Conservation (phyloP, 2,113 vertebrate species). For the Azemiops feae region DNA sequence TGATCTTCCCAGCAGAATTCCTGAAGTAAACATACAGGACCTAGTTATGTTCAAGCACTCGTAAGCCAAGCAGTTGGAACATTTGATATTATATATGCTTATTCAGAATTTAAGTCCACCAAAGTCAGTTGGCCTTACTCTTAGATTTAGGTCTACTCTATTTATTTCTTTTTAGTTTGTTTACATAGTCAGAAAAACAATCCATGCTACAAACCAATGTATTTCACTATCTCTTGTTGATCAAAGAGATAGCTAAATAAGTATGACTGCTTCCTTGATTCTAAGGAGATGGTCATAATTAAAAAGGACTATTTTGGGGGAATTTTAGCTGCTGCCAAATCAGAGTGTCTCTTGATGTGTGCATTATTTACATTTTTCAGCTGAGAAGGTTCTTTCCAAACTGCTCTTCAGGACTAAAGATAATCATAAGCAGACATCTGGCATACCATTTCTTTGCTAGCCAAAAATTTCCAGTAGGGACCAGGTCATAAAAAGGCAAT, state of each 20-base stretch:
- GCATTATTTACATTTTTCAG: conserved; percentile 38
- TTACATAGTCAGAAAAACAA: rapidly evolving
- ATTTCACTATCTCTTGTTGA: conserved; percentile 10
- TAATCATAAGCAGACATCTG: conserved; percentile 54
- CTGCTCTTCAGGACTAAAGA: conserved; percentile 35
- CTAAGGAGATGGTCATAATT: neutral
- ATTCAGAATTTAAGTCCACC: neutral
- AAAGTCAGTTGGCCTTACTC: neutral
- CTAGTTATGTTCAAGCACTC: neutral
- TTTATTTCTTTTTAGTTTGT: rapidly evolving
- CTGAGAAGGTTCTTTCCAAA: conserved; percentile 14
- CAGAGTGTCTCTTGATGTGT: conserved; percentile 21
- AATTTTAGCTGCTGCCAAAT: conserved; percentile 33
- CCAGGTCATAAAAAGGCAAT: conserved; percentile 41
- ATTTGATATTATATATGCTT: neutral
- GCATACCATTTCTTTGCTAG: neutral
- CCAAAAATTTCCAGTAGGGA: conserved; percentile 52
- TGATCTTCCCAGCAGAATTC: neutral
- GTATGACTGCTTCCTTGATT: neutral
- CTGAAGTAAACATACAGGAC: neutral
- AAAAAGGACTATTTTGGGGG: neutral
- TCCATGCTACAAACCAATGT: neutral
- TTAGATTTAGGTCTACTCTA: no score
- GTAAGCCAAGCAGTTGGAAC: neutral
- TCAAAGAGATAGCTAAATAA: conserved; percentile 11